Base-by-base conservation (phyloP, 2,888 invertebrate species). In the Polia nebulosa region DNA sequence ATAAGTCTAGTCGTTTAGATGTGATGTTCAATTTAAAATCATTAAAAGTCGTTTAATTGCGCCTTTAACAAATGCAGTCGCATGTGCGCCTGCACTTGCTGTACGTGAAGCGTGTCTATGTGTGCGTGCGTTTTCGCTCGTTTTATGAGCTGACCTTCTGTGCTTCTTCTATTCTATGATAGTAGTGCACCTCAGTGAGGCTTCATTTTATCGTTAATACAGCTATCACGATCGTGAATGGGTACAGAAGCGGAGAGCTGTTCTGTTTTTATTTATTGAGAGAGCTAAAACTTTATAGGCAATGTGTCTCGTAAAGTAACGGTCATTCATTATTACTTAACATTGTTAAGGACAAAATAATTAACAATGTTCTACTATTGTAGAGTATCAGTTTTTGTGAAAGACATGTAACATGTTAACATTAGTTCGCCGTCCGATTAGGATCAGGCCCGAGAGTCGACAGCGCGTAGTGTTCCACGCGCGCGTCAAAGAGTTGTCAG, bases 151-250 rank as follows among this genome's bases (percentile, higher is more conserved):
- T 0, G 4, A 25, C 1, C 22, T 44, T 44, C 61, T 60, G 61
- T 7, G 6, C 7, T 3, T 13, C 3, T n/a, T 39, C 2, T 60
- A 15, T 20, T 11, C 9, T 32, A 15, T 32, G 22, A 82, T 47
- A 27, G 60, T 52, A 53, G 17, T 41, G 45, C 25, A 55, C 44
- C 49, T 70, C 22, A 51, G 8, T 27, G 27, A 56, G 36, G 44
- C 27, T 60, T 49, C 36, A 52, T 60, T 72, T 72, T 60, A 60
- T 65, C 51, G 45, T 55, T 44, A 44, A 63, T 57, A 60, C 20
- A 72, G 52, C 47, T 64, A 57, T 72, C 29, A 45, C 29, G 76
- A 34, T 41, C 20, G 22, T 41, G 34, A 34, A 45, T 17, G 45
- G 39, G 44, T 76, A 53, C 47, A 47, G 15, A 25, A 20, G 51